Evolutionary conservation across 2,888 invertebrate genomes (phyloP).

Genomic region (Neuroscelio doddi): DNA sequence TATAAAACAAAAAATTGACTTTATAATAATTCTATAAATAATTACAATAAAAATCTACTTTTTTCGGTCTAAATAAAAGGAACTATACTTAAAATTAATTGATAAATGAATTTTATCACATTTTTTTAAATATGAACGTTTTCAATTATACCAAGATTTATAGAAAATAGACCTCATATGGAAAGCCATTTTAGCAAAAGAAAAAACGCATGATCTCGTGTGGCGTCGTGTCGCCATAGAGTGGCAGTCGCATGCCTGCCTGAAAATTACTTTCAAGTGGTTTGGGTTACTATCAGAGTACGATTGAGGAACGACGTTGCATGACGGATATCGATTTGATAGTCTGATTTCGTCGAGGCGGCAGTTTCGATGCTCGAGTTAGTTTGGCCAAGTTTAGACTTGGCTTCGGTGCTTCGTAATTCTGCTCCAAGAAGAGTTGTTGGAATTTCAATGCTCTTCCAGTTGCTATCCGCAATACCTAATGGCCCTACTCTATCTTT

Average conservation of each 20-base stretch:
- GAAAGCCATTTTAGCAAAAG: conserved; percentile 33
- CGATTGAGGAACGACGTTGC: conserved; percentile 55
- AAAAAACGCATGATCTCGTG: conserved; percentile 43
- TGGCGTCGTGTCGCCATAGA: conserved; percentile 59
- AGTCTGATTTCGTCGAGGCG: conserved; percentile 62
- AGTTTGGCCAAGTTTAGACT: conserved; percentile 54
- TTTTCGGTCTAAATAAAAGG: too few relatives aligned
- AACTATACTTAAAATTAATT: too few relatives aligned
- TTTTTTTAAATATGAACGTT: too few relatives aligned
- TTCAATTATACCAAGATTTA: too few relatives aligned
- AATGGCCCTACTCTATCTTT: neutral
- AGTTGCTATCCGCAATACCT: conserved; percentile 9
- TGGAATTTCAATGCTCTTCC: conserved; percentile 11
- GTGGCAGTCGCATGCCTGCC: conserved; percentile 66
- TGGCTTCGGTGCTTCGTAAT: conserved; percentile 20
- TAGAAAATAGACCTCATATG: too few relatives aligned
- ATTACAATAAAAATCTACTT: too few relatives aligned
- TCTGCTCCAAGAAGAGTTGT: conserved; percentile 22
- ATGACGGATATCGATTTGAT: conserved; percentile 69
- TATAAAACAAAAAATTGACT: too few relatives aligned
- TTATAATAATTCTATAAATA: too few relatives aligned
- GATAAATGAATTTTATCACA: too few relatives aligned
- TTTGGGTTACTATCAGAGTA: conserved; percentile 57
- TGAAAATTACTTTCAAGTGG: conserved; percentile 66
- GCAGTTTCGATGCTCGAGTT: conserved; percentile 59